phyloP scores from a whole-genome alignment of 2,113 vertebrate species.

The Cnemophilus loriae region DNA sequence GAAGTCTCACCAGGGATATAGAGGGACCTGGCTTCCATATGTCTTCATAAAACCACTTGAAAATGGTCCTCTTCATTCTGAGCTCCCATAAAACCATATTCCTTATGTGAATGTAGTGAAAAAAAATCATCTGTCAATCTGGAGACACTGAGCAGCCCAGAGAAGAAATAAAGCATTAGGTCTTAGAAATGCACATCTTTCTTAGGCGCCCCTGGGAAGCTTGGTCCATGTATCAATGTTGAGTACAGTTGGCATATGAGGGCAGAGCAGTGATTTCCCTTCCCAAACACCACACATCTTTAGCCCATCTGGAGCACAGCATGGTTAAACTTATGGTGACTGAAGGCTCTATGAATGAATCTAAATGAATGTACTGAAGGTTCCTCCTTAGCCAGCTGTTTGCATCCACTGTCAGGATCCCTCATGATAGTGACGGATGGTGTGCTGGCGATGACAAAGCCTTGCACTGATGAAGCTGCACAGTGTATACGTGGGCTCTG shows the following conservation, averaged over 20 bases:
- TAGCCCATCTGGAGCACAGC: neutral
- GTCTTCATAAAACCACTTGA: slow-evolving; percentile 15
- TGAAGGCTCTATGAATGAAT: neutral
- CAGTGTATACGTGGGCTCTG: neutral
- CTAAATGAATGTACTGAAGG: neutral
- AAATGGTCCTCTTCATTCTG: neutral
- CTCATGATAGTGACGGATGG: neutral
- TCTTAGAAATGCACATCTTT: neutral
- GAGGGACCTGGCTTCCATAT: neutral
- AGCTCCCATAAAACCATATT: neutral
- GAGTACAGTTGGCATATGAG: neutral
- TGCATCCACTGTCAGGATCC: neutral
- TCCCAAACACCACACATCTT: neutral
- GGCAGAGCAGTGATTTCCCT: neutral
- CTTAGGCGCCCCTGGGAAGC: neutral
- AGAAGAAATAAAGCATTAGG: neutral
- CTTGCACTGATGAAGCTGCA: neutral
- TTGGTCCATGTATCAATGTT: neutral
- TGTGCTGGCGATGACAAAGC: neutral
- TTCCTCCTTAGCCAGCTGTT: neutral
- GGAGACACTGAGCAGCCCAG: neutral
- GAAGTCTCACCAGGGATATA: neutral
- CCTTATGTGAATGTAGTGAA: neutral
- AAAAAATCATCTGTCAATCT: neutral
- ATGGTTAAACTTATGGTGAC: neutral